Base-by-base conservation (phyloP, 2,888 invertebrate genomes). In the Harmothoe impar region DNA sequence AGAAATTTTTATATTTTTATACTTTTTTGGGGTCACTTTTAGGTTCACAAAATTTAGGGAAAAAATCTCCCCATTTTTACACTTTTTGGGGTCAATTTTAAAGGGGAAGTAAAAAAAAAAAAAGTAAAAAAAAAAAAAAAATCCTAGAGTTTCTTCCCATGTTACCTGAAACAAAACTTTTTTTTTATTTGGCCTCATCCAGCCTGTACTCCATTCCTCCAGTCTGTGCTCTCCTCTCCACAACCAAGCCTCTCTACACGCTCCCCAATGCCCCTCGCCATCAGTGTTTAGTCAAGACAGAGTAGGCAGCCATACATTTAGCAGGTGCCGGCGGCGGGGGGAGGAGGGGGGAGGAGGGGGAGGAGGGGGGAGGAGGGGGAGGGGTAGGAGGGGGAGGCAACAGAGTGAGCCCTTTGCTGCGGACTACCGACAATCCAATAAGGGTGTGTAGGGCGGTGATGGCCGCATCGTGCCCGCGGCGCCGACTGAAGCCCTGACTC, bases 391-490 rank as follows among this genome's bases (percentile, higher is more conserved):
- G 12, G 23, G 81, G 20, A 35, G 35, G 81, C 35, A 35, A 23
- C 35, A 17, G 81, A 81, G 81, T 81, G 81, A 35, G 17, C 33
- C 81, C 81, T 43, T 43, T 20, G n/a, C 81, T 23, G 33, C 0
- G 10, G 81, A 81, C 81, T 81, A 81, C 81, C 33, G 81, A 81
- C 81, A 81, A 81, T 81, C 81, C 81, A 81, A 81, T 81, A 81
- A 81, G 35, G 81, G n/a, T 35, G 17, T 81, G 81, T 81, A 81
- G 35, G 20, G 43, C 43, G 35, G 72, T 72, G 72, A 72, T 72
- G 72, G 72, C 72, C 1, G 15, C 72, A 25, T 62, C 23, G 62
- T 62, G 23, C 62, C 62, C 20, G 62, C 0, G 62, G 62, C 62
- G 20, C 62, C 7, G 62, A n/a, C 62, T n/a, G 43, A 15, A 23